phyloP scores from a whole-genome alignment of 2,113 vertebrate species.

The Corythoichthys haematopterus region DNA sequence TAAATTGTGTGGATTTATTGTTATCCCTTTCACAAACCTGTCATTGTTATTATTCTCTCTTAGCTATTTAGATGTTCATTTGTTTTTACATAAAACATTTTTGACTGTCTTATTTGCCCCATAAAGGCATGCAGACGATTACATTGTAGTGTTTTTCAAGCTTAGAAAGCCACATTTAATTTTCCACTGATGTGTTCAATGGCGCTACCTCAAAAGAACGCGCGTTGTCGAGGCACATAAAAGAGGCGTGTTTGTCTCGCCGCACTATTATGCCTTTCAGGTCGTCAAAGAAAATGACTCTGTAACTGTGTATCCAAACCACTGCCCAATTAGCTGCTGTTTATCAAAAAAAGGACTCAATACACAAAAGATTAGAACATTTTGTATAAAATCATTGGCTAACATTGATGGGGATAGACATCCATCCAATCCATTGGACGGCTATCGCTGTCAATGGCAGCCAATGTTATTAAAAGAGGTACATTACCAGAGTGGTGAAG shows the following conservation, averaged over 20 bases:
- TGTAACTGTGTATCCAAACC: conserved; percentile 58
- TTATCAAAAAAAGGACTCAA: conserved; percentile 59
- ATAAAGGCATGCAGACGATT: not conserved
- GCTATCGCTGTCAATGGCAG: too few species aligned
- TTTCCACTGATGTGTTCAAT: conserved; percentile 20
- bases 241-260: conserved; percentile 43
- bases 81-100: not conserved
- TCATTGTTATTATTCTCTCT: not conserved
- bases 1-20: not conserved
- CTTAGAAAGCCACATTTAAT: conserved; percentile 17
- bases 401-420: too few species aligned
- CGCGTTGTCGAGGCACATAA: conserved; percentile 46
- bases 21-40: not conserved
- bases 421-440: too few species aligned
- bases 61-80: not conserved
- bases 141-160: conserved; percentile 11
- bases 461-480: conserved; percentile 48
- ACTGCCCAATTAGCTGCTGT: conserved; percentile 67
- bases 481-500: conserved; percentile 99
- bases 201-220: conserved; percentile 43
- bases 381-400: conserved; percentile 36
- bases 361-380: conserved; percentile 53
- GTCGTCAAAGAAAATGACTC: conserved; percentile 69
- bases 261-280: conserved; percentile 55
- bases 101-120: conserved; percentile 4